Evolutionary conservation across 2,888 invertebrate genomes (phyloP).

Genomic region (Azorinus chamasolen): DNA sequence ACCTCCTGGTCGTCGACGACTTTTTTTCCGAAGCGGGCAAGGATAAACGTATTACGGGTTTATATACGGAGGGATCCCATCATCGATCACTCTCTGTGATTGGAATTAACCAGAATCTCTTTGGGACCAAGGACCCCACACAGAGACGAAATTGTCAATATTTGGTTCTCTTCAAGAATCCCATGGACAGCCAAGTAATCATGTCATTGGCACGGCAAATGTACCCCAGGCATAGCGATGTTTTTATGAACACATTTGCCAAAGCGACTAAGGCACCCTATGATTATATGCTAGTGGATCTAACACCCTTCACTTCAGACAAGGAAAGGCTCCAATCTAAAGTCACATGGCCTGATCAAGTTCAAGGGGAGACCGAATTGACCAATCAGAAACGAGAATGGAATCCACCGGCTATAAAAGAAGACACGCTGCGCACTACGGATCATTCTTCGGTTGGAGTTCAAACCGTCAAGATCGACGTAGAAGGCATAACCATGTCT

Average conservation of each 20-base stretch:
- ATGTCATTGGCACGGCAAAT: too few species aligned
- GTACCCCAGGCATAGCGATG: constrained; percentile 10
- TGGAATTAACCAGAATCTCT: not conserved
- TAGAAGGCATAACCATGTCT: not conserved
- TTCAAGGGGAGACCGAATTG: not conserved
- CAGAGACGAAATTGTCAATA: constrained; percentile 5
- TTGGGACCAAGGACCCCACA: constrained; percentile 5
- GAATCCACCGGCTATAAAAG: constrained; percentile 12
- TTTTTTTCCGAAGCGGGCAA: not conserved
- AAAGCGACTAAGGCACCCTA: constrained; percentile 14
- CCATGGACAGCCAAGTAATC: not conserved
- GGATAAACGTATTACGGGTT: constrained; percentile 3
- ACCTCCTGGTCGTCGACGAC: constrained; percentile 6
- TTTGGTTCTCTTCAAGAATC: constrained; percentile 1
- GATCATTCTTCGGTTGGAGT: constrained; percentile 11
- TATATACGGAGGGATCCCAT: constrained; percentile 4
- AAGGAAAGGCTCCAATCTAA: not conserved
- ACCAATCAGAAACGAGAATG: not conserved
- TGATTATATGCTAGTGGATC: constrained; percentile 23
- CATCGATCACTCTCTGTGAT: not conserved
- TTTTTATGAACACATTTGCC: constrained; percentile 7
- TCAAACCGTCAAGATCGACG: constrained; percentile 1
- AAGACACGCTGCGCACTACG: not conserved
- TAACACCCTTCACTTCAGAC: constrained; percentile 8
- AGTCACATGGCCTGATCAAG: not conserved